Evolutionary conservation across 1,140 invertebrate genomes (phyloP).

Genomic region (Drosophila lowei): DNA sequence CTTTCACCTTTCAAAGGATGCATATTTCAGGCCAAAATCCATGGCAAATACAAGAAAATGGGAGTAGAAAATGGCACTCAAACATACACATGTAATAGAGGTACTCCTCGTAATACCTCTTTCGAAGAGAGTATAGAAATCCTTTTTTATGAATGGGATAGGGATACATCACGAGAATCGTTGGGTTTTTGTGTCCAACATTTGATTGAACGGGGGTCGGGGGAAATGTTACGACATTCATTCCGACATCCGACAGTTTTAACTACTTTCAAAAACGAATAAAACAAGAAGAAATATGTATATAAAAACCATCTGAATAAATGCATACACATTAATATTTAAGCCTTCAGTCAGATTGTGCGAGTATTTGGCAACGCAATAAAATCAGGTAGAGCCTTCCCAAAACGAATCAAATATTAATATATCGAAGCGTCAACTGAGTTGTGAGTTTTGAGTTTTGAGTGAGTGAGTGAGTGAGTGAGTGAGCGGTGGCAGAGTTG

Average conservation of each 20-base stretch:
- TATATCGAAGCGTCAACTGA: constrained; percentile 62
- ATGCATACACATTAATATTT: constrained; percentile 59
- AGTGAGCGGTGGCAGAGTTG: not conserved
- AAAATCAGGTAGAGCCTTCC: constrained; percentile 17
- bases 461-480: constrained; percentile 29
- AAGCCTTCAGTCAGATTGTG: constrained; percentile 21
- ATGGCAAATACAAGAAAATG: not conserved
- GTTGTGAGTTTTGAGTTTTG: constrained; percentile 20
- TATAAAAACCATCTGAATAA: constrained; percentile 39
- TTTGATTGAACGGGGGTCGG: constrained; percentile 3
- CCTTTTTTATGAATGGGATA: too few relatives aligned
- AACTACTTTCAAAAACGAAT: not conserved
- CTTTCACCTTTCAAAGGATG: not conserved
- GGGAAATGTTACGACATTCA: not conserved
- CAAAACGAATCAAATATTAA: constrained; percentile 65
- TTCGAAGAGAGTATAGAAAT: too few relatives aligned
- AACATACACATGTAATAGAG: too few relatives aligned
- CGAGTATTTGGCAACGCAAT: not conserved
- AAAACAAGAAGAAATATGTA: not conserved
- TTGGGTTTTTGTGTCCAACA: constrained; percentile 1
- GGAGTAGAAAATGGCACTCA: too few relatives aligned
- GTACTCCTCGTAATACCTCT: too few relatives aligned
- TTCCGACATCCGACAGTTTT: constrained; percentile 25
- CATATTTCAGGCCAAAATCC: too few relatives aligned
- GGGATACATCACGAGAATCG: too few relatives aligned